These are phyloP conservation scores for Chymomyza amoena DNA, from an alignment of 2,888 invertebrate genomes.

Conservation along the genomic window DNA sequence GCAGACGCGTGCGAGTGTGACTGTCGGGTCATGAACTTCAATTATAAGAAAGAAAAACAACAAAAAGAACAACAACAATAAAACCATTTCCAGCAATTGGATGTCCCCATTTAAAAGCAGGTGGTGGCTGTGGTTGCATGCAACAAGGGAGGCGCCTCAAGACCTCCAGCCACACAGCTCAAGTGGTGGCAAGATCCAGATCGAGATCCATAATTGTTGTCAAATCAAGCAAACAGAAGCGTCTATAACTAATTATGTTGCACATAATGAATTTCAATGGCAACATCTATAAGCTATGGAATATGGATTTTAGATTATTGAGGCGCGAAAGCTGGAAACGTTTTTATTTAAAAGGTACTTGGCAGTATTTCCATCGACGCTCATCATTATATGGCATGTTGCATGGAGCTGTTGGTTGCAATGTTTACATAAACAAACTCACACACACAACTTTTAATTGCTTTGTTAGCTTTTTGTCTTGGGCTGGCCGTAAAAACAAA, in stretches of 20 bases:
- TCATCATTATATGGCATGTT: not conserved
- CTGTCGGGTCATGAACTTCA: conserved; percentile 64
- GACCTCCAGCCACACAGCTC: not conserved
- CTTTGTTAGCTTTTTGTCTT: conserved; percentile 24
- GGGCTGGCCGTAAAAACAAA: not conserved
- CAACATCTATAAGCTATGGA: not conserved
- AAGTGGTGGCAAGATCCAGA: conserved; percentile 2
- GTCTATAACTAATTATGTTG: conserved; percentile 52
- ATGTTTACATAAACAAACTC: not conserved
- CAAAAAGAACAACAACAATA: no score
- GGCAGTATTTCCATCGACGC: conserved; percentile 18
- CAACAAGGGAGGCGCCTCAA: conserved; percentile 6
- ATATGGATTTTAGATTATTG: not conserved
- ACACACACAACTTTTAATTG: conserved; percentile 33
- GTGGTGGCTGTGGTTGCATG: conserved; percentile 14
- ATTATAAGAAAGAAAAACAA: conserved; percentile 41
- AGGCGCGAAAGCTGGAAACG: conserved; percentile 13
- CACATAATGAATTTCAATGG: conserved; percentile 20
- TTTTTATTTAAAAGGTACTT: conserved; percentile 9
- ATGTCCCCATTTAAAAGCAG: conserved; percentile 3
- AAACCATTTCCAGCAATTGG: conserved; percentile 38
- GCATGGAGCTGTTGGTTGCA: not conserved
- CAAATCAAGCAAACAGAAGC: conserved; percentile 37
- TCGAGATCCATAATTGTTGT: conserved; percentile 55
- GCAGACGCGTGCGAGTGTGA: conserved; percentile 46